Percentiles rank a stretch among this genome's conserved stretches.
Conservation (phyloP, 2,797 vertebrate species). For the Neosilurus mollespiculum region DNA sequence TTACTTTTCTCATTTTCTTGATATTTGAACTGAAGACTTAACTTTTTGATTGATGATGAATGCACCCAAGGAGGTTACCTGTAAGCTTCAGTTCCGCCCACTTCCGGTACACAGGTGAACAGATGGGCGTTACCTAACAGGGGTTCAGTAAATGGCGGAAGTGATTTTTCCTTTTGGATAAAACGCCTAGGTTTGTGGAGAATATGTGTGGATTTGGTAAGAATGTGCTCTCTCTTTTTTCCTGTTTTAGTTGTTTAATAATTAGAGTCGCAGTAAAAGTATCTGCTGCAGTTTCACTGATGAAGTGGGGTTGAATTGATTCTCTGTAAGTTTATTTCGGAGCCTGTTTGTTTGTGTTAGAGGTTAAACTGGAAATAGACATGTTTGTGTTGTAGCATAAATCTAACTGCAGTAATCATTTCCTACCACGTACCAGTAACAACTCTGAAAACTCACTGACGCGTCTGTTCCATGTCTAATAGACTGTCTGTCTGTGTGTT, state of each 20-base stretch:
- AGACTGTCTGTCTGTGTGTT: conserved; percentile 3
- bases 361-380: no score
- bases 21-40: not conserved
- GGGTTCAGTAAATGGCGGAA: conserved; percentile 55
- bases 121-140: conserved; percentile 60
- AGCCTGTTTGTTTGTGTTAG: not conserved
- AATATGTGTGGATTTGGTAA: conserved; percentile 60
- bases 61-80: not conserved
- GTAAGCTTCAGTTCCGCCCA: conserved; percentile 22
- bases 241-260: not conserved
- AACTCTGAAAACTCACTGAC: no score
- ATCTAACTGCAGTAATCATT: no score
- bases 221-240: not conserved
- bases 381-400: not conserved
- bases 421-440: not conserved
- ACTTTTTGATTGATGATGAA: not conserved
- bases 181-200: not conserved
- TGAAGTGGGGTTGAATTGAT: not conserved
- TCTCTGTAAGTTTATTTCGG: not conserved
- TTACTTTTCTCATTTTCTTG: not conserved
- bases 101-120: conserved; percentile 68
- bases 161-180: not conserved
- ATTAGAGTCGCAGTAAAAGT: not conserved
- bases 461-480: not conserved
- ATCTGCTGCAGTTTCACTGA: not conserved